Evolutionary conservation across 2,888 invertebrate genomes (phyloP).

Genomic region (Andrena dorsata): DNA sequence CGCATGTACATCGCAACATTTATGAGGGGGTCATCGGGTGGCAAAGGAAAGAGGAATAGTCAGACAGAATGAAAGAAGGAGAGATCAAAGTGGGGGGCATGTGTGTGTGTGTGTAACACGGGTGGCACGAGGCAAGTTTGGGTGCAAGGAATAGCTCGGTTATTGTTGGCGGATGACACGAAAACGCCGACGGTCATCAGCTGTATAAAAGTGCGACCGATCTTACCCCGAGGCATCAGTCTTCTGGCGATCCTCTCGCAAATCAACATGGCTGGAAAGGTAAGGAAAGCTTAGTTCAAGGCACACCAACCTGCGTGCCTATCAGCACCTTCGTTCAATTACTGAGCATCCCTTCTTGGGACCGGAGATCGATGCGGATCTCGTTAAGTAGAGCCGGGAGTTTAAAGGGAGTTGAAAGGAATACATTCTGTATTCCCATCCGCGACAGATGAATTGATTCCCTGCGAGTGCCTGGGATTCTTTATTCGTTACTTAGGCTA

Average conservation of each 20-base stretch:
- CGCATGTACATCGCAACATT: constrained; percentile 65
- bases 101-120: constrained; percentile 55
- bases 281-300: constrained; percentile 52
- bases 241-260: constrained; percentile 76
- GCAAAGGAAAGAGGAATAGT: constrained; percentile 42
- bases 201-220: constrained; percentile 79
- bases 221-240: constrained; percentile 80
- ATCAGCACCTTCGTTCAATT: background rate
- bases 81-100: constrained; percentile 70
- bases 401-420: no score
- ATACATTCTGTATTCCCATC: no score
- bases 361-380: background rate
- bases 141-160: constrained; percentile 69
- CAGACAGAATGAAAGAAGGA: constrained; percentile 33
- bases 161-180: constrained; percentile 72
- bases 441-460: no score
- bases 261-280: constrained; percentile 80
- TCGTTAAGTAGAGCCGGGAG: no score
- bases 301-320: background rate
- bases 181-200: constrained; percentile 59
- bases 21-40: constrained; percentile 77
- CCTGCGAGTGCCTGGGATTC: no score
- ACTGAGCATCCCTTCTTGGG: background rate
- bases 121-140: constrained; percentile 62
- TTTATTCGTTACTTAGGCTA: no score